Conservation (phyloP, 2,113 vertebrate genomes). For the Pachycephala philippinensis region DNA sequence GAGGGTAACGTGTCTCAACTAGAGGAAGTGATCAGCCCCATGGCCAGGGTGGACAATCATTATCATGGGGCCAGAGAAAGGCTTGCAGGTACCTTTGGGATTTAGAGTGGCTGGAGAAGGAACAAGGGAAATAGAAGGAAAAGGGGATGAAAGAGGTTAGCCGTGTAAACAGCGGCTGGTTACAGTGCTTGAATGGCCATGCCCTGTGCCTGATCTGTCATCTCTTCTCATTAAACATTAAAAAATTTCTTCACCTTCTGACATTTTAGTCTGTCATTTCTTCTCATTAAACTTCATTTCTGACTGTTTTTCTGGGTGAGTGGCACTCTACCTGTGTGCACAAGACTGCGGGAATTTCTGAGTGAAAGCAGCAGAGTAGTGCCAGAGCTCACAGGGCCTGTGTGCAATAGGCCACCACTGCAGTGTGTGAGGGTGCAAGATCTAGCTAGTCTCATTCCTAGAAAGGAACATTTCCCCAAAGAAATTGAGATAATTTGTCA, state of each 20-base stretch:
- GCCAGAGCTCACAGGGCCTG: not conserved
- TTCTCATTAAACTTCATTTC: not conserved
- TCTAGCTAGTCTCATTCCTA: not conserved
- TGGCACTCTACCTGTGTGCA: not conserved
- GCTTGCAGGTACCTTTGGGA: not conserved
- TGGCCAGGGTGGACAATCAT: accelerated
- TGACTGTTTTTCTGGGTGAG: not conserved
- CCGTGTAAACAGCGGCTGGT: accelerated
- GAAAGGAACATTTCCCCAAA: not conserved
- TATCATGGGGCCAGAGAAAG: not conserved
- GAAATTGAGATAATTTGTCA: not conserved
- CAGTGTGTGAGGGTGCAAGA: not conserved
- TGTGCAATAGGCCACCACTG: not conserved
- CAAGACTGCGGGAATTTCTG: not conserved
- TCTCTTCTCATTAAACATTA: not conserved
- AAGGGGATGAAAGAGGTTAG: not conserved
- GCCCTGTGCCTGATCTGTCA: not conserved
- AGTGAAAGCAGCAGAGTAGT: not conserved
- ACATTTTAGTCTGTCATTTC: not conserved
- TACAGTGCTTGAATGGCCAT: not conserved
- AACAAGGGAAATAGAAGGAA: not conserved
- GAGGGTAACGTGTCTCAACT: not conserved
- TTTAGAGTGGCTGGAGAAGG: not conserved
- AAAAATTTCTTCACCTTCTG: not conserved
- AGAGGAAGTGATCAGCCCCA: not conserved